Evolutionary conservation across 2,888 invertebrate genomes (phyloP), one percentile per base, ranked within the genome.

Genomic region (Amblyjoppa proteus): DNA sequence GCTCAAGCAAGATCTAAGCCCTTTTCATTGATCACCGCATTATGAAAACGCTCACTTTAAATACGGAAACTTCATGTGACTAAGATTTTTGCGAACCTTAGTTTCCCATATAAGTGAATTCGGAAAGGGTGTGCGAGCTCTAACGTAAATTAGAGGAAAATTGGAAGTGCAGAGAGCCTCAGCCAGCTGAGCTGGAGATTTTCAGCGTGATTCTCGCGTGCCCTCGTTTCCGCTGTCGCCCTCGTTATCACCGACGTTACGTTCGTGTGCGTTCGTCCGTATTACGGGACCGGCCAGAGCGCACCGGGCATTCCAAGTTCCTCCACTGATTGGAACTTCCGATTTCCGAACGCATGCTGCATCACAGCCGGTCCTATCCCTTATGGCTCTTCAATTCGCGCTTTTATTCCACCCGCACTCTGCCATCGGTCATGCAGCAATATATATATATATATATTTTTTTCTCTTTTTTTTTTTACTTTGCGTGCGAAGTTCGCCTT

Each of bases 151-250:
- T 58, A 66, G 74, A 81, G 78, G 74, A 69, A 70, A 74, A 79
- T 70, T 74, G 78, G 77, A 74, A 69, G 64, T 49, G 78, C 70
- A 56, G 79, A 61, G 49, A 71, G 45, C 38, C 53, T 64, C n/a
- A 53, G 61, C 69, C 56, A 68, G 82, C 66, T 85, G 79, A 73
- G 78, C 76, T 75, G 83, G 82, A 85, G 82, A 85, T 85, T 85
- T 85, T 73, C 80, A 83, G 66, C 76, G 82, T 66, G 82, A 85
- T 83, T 85, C 79, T 79, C 71, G 68, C 76, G 80, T 80, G 85
- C 61, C 82, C 85, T 73, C 85, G 82, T 85, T 88, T 88, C 83
- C 84, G 82, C 82, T 76, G 84, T 84, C 84, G 78, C 66, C 58
- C 84, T 87, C 85, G 85, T 88, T 87, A 88, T 80, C 87, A 81